Evolutionary conservation across 1,140 invertebrate species (phyloP).

Genomic region (Heliconius eleuchia): DNA sequence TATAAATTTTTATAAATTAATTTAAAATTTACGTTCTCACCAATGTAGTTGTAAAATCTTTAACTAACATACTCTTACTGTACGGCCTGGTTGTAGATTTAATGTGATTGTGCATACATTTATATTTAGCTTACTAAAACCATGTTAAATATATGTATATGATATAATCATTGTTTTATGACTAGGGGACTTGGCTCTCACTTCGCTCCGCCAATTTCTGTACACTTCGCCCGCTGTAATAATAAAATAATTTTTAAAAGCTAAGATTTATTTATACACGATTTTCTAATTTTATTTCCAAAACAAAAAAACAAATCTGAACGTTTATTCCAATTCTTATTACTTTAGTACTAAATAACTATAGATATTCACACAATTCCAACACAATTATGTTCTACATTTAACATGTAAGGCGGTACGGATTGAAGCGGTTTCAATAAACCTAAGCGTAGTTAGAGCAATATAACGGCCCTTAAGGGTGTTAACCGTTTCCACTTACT

Average conservation of each 20-base stretch:
- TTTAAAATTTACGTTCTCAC: background rate
- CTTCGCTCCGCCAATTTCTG: too few relatives aligned
- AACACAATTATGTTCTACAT: slow-evolving; percentile 2
- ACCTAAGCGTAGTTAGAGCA: slow-evolving; percentile 60
- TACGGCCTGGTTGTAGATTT: background rate
- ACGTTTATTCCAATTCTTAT: background rate
- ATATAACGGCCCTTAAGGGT: slow-evolving; percentile 58
- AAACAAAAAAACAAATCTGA: too few relatives aligned
- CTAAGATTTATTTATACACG: too few relatives aligned
- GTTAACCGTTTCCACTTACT: slow-evolving; percentile 62
- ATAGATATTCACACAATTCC: background rate
- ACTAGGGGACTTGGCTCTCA: background rate
- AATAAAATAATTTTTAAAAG: too few relatives aligned
- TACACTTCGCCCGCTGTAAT: too few relatives aligned
- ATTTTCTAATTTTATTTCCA: too few relatives aligned
- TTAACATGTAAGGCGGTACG: slow-evolving; percentile 24
- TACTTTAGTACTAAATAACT: background rate
- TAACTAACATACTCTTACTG: background rate
- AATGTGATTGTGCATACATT: background rate
- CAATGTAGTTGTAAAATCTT: background rate
- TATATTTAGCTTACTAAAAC: slow-evolving; percentile 2
- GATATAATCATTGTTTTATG: background rate
- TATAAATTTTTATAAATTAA: background rate
- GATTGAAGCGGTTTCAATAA: slow-evolving; percentile 26
- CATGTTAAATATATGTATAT: background rate